Conservation (phyloP, 2,113 vertebrate species). For the Caloenas nicobarica region DNA sequence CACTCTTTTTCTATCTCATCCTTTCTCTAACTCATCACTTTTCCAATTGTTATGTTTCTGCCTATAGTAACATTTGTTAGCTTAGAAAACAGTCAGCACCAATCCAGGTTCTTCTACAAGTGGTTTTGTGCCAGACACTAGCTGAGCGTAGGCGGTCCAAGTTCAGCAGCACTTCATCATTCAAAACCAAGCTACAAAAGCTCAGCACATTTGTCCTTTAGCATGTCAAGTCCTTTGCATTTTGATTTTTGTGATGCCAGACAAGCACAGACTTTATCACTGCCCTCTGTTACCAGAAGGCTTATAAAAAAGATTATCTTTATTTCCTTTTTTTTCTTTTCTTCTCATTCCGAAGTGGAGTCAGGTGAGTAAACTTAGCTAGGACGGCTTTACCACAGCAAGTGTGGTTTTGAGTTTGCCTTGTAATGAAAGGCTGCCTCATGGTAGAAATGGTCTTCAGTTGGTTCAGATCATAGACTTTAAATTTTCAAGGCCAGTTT, state of each 20-base stretch:
- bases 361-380: not conserved
- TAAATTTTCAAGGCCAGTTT: not conserved
- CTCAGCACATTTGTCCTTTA: conserved; percentile 19
- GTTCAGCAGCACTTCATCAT: not conserved
- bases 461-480: not conserved
- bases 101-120: not conserved
- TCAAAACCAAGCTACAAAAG: not conserved
- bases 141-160: not conserved
- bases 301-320: not conserved
- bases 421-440: not conserved
- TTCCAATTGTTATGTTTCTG: not conserved
- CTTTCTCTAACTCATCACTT: not conserved
- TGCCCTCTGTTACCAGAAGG: conserved; percentile 11
- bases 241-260: conserved; percentile 45
- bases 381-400: not conserved
- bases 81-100: not conserved
- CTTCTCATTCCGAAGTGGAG: not conserved
- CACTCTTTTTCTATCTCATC: not conserved
- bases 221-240: not conserved
- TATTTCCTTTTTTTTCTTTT: not conserved
- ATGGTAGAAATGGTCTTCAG: not conserved
- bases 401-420: not conserved
- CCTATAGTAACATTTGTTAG: not conserved
- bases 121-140: not conserved
- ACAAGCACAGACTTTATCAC: conserved; percentile 30